Base-by-base conservation (phyloP, 2,113 vertebrate genomes). In the Festucalex cinctus region DNA sequence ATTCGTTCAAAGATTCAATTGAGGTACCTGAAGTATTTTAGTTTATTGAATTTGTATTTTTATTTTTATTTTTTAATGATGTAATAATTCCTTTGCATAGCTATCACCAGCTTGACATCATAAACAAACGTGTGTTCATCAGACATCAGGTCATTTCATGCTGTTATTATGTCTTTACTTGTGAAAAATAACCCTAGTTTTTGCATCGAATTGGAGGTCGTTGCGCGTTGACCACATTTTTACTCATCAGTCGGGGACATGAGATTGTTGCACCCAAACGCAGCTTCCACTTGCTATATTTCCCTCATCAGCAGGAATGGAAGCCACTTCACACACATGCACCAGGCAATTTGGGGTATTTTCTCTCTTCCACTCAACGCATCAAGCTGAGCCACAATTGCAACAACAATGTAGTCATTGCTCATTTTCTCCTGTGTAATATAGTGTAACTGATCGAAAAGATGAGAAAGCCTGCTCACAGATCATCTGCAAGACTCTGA, bases 401-500 rank as follows among this genome's bases (percentile, higher is more conserved):
- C 81, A 70, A 54, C 69, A 65, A 80, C 73, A 66, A 63, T 64
- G 32, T 64, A 80, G 49, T 75, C 63, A 63, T 65, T 61, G 79
- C 77, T 73, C 76, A 71, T 73, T 76, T 78, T 66, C 24, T 65
- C n/a, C n/a, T 10, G 44, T 78, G 69, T 81, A 77, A 85, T 74
- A 49, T 20, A 54, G 58, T 61, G 36, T 39, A 39, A 76, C 72
- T 70, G 84, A 83, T 87, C 85, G 85, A 73, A 88, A 80, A 72
- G 66, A 73, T 70, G 70, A 70, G 85, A 85, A 88, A 80, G 76
- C 71, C 20, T 82, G 79, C 81, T 86, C 84, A 82, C 79, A 83
- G 84, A 91, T 90, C 87, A 86, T 90, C 85, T 85, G 78, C 87
- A 81, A 79, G 78, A 74, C 69, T n/a, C n/a, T n/a, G n/a, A n/a